Conservation (phyloP, 1,140 invertebrate species). For the Physella acuta region DNA sequence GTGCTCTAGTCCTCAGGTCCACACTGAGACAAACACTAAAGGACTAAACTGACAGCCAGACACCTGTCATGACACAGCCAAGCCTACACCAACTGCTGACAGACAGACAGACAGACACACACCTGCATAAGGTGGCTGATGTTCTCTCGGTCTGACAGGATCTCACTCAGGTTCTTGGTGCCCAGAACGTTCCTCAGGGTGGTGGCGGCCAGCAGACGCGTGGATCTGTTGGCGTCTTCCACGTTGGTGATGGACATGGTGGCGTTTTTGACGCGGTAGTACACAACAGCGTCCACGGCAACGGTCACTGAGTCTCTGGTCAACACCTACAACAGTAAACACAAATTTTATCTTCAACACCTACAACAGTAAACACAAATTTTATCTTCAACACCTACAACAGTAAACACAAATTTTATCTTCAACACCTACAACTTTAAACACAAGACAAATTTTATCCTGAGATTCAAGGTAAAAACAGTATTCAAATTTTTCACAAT, state of each 20-base stretch:
- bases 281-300: conserved; percentile 82
- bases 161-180: conserved; percentile 84
- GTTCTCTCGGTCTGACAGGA: conserved; percentile 85
- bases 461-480: too few species aligned
- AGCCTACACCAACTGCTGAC: too few species aligned
- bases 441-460: too few species aligned
- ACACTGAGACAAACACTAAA: too few species aligned
- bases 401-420: too few species aligned
- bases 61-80: too few species aligned
- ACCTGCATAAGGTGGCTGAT: conserved; percentile 87
- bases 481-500: too few species aligned
- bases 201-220: conserved; percentile 62
- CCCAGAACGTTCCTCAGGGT: conserved; percentile 84
- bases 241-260: conserved; percentile 96
- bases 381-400: conserved; percentile 81
- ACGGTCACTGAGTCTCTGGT: conserved; percentile 60
- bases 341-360: too few species aligned
- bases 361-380: conserved; percentile 63
- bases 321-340: conserved; percentile 69
- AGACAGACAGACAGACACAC: not conserved
- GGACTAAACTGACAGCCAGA: too few species aligned
- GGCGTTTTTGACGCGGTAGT: conserved; percentile 91
- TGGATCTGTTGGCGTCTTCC: conserved; percentile 84
- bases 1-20: too few species aligned
- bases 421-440: conserved; percentile 72